phyloP scores from a whole-genome alignment of 2,888 invertebrate genomes.

The Griposia aprilina region DNA sequence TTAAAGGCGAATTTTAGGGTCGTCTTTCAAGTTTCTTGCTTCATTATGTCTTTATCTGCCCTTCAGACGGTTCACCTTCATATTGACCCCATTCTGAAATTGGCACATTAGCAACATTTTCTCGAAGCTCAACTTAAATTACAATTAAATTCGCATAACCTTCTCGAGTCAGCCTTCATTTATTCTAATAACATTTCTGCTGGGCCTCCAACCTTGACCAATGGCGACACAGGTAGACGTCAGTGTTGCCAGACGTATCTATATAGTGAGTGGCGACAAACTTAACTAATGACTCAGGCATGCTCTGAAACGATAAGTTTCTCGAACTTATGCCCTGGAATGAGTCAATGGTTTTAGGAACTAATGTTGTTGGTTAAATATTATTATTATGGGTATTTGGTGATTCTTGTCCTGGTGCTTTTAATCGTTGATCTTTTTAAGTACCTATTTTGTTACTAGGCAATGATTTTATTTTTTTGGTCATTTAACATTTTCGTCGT shows the following conservation, averaged over 20 bases:
- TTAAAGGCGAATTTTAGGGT: background rate
- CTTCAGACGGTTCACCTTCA: conserved; percentile 50
- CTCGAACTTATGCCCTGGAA: conserved; percentile 24
- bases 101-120: conserved; percentile 21
- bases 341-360: conserved; percentile 46
- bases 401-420: background rate
- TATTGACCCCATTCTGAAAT: conserved; percentile 16
- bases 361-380: conserved; percentile 7
- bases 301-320: conserved; percentile 31
- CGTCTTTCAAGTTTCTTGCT: conserved; percentile 23
- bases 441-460: background rate
- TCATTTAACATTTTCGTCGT: conserved; percentile 2
- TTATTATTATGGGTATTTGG: conserved; percentile 14
- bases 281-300: conserved; percentile 52
- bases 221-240: conserved; percentile 32
- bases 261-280: conserved; percentile 36
- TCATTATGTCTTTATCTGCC: conserved; percentile 25
- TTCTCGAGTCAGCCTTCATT: conserved; percentile 21
- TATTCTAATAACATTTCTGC: conserved; percentile 35
- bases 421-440: background rate
- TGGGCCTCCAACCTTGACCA: conserved; percentile 53
- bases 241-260: conserved; percentile 49
- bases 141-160: conserved; percentile 35
- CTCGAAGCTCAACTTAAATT: conserved; percentile 23
- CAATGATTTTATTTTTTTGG: background rate